Evolutionary conservation across 2,888 invertebrate genomes (phyloP).

Genomic region (Gastracanthus pulcherrimus): DNA sequence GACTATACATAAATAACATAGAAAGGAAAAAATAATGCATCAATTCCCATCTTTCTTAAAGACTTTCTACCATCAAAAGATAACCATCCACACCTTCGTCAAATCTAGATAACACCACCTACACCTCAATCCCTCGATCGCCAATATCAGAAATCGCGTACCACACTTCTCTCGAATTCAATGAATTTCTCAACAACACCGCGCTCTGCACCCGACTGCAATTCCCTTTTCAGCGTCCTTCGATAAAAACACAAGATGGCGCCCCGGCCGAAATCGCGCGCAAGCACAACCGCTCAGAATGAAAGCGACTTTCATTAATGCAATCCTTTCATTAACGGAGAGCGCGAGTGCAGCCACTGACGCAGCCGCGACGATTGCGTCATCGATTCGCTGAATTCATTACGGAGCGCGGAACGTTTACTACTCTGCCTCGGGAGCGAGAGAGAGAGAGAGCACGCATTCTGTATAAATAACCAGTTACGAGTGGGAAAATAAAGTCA

Average conservation of each 20-base stretch:
- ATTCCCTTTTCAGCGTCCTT: constrained; percentile 1
- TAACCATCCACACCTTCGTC: not conserved
- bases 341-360: not conserved
- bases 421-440: not conserved
- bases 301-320: constrained; percentile 40
- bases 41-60: too few species aligned
- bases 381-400: constrained; percentile 28
- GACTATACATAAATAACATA: not conserved
- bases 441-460: too few species aligned
- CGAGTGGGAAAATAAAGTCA: not conserved
- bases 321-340: constrained; percentile 45
- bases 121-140: not conserved
- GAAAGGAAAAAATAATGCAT: not conserved
- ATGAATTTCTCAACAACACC: not conserved
- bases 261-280: not conserved
- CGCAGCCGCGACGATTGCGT: constrained; percentile 3
- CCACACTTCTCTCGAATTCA: not conserved
- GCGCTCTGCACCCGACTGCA: not conserved
- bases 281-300: constrained; percentile 5
- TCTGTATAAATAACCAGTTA: constrained; percentile 35
- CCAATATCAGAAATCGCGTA: constrained; percentile 12
- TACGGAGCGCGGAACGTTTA: not conserved
- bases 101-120: not conserved
- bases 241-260: not conserved
- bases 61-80: too few species aligned